phyloP scores from a whole-genome alignment of 2,113 vertebrate species.

The Lamprologus sp. region DNA sequence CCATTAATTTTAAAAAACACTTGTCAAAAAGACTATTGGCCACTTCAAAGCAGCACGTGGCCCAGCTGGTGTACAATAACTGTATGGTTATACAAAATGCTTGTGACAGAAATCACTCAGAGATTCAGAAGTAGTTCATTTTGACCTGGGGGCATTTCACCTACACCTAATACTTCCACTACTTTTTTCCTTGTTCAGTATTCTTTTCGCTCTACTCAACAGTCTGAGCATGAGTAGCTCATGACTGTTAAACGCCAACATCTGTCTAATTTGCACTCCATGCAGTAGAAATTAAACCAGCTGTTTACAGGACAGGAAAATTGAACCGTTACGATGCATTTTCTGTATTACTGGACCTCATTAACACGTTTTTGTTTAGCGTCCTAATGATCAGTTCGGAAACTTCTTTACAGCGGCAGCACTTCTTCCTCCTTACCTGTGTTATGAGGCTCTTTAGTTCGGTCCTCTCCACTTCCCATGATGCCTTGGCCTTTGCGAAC shows the following conservation, averaged over 20 bases:
- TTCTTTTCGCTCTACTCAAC: background rate
- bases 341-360: background rate
- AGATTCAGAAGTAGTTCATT: background rate
- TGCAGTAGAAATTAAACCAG: background rate
- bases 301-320: background rate
- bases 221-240: background rate
- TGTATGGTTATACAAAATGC: background rate
- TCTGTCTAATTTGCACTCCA: background rate
- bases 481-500: slow-evolving; percentile 92
- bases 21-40: background rate
- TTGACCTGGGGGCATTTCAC: background rate
- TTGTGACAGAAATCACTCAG: background rate
- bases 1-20: background rate
- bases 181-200: background rate
- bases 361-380: background rate
- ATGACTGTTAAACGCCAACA: background rate
- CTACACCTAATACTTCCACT: background rate
- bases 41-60: background rate
- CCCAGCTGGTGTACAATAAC: background rate
- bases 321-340: background rate
- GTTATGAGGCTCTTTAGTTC: slow-evolving; percentile 84
- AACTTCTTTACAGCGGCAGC: background rate
- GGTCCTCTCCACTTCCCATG: slow-evolving; percentile 90
- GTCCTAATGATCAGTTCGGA: background rate
- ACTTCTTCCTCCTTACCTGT: slow-evolving; percentile 71